Evolutionary conservation across 1,140 invertebrate genomes (phyloP).

Genomic region (Oryctes rhinoceros): DNA sequence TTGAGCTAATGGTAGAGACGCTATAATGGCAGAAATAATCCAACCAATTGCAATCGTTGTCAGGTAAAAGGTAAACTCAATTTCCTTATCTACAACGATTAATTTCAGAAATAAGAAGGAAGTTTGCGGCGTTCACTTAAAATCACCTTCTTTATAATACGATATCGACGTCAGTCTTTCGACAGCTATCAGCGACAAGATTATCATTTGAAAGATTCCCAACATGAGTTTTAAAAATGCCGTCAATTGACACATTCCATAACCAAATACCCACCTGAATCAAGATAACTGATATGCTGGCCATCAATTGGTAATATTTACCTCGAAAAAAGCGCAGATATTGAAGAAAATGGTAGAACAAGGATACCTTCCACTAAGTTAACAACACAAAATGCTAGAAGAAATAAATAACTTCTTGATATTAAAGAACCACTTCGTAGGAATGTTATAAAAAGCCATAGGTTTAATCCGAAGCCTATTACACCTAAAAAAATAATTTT

Average conservation of each 20-base stretch:
- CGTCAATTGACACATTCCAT: conserved; percentile 9
- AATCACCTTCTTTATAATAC: conserved; percentile 24
- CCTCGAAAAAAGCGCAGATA: conserved; percentile 34
- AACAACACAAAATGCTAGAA: conserved; percentile 4
- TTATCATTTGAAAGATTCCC: conserved; percentile 29
- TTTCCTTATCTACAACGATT: neutral
- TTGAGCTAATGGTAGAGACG: conserved; percentile 13
- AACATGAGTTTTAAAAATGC: conserved; percentile 21
- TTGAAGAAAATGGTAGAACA: neutral
- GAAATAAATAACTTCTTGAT: conserved; percentile 40
- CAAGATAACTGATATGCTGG: neutral
- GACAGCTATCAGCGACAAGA: neutral
- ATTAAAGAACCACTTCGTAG: neutral
- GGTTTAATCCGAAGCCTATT: conserved; percentile 36
- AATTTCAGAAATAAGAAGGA: neutral
- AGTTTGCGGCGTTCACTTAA: neutral
- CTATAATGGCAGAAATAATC: neutral
- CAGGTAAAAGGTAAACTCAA: conserved; percentile 35
- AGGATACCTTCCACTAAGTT: conserved; percentile 18
- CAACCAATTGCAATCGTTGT: neutral
- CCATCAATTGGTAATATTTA: neutral
- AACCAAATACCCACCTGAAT: conserved; percentile 36
- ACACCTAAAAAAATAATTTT: conserved; percentile 24
- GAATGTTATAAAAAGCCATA: conserved; percentile 34
- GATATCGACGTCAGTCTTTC: conserved; percentile 7